Conservation (phyloP, 2,113 vertebrate genomes). For the Grammomys dolichurus region DNA sequence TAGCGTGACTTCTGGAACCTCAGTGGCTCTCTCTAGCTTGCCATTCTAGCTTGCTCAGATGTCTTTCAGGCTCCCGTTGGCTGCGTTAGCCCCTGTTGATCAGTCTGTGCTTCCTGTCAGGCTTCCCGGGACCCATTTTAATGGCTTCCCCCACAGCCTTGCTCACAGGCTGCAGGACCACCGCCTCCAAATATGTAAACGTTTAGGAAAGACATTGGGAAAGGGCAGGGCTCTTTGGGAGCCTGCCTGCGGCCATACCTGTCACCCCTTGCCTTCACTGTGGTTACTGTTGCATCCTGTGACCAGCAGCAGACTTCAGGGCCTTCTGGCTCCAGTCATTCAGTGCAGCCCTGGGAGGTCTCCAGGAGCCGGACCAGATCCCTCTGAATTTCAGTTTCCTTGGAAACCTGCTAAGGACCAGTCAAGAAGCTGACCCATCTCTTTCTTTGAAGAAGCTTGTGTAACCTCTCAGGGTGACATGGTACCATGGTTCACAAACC, state of each 20-base stretch:
- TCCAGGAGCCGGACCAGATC: neutral
- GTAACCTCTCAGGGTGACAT: neutral
- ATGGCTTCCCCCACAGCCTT: neutral
- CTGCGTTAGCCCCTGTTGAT: neutral
- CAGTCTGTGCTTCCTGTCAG: neutral
- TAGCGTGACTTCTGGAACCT: neutral
- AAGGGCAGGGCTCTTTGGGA: neutral
- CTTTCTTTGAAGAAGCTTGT: constrained; percentile 8
- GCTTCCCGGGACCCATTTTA: neutral
- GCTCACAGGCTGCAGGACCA: neutral
- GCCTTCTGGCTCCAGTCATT: neutral
- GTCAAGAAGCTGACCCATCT: neutral
- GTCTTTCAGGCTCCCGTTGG: neutral
- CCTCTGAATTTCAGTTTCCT: neutral
- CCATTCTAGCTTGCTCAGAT: neutral
- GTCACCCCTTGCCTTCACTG: neutral
- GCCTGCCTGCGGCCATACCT: neutral
- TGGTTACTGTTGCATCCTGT: neutral
- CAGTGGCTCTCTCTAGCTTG: neutral
- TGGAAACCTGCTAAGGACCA: neutral
- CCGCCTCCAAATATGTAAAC: neutral
- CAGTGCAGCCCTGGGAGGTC: neutral
- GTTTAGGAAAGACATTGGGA: neutral
- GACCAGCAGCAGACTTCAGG: neutral
- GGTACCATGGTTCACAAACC: neutral